Evolutionary conservation across 2,888 invertebrate species (phyloP), one percentile per base, ranked within the genome.

Genomic region (Unio delphinus): DNA sequence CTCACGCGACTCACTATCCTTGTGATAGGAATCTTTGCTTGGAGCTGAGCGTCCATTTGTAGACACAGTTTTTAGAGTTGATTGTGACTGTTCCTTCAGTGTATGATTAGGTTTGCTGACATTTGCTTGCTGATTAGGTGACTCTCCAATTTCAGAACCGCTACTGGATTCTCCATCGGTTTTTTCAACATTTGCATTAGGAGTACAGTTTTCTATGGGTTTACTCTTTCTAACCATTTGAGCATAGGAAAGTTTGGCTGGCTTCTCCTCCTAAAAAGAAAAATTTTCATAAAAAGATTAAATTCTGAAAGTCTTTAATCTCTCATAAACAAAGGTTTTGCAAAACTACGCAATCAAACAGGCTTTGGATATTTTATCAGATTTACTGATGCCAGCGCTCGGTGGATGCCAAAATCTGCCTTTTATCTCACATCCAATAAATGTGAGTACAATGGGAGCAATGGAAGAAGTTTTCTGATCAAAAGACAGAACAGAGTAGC

Each of bases 171-270:
- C 23, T 59, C 55, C 30, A 59, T 28, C 23, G 17, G 56, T 23
- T 45, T 58, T 64, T 67, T 63, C 63, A 55, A 23, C 60, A 45
- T 7, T 68, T 63, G 6, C 65, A 55, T 58, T 67, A 60, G 69
- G 60, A 58, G 74, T 68, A 6, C 73, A 67, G 23, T 74, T 75
- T 61, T 76, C 74, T n/a, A 71, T 76, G 20, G 69, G 78, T 60
- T 76, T 80, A 58, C 69, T 74, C 61, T 81, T 74, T 67, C 81
- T 82, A 63, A 84, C 84, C 86, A 86, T 84, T 80, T 85, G 85
- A 78, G 86, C 86, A 75, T 85, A 86, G 70, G 84, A 83, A 55
- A 85, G 78, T 77, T 79, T 80, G 62, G 80, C 80, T 62, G 81
- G 76, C 45, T 45, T 45, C 15, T 45, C 45, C 8, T 45, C 45